Evolutionary conservation across 2,888 invertebrate genomes (phyloP).

Genomic region (Prosopocoilus inquinatus): DNA sequence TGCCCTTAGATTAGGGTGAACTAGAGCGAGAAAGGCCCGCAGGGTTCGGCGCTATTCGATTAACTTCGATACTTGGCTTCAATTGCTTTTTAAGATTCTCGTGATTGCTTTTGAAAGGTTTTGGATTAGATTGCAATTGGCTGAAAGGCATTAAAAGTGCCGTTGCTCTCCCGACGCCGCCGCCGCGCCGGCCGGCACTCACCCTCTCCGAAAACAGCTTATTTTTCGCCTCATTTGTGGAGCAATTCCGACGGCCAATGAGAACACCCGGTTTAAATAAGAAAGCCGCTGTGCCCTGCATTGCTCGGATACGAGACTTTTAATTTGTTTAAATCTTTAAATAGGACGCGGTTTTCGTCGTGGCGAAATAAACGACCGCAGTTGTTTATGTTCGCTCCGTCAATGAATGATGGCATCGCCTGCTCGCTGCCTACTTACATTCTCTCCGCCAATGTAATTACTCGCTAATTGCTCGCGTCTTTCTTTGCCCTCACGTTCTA

Average conservation of each 20-base stretch:
- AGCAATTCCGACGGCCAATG: slow-evolving; percentile 46
- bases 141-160: slow-evolving; percentile 50
- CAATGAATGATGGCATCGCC: slow-evolving; percentile 2
- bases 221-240: slow-evolving; percentile 52
- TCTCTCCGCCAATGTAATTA: slow-evolving; percentile 2
- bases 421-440: not conserved
- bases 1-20: slow-evolving; percentile 25
- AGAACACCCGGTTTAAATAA: slow-evolving; percentile 41
- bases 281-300: slow-evolving; percentile 30
- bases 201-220: slow-evolving; percentile 42
- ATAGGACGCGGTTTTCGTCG: slow-evolving; percentile 15
- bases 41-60: slow-evolving; percentile 44
- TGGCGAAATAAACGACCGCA: slow-evolving; percentile 3
- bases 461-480: not conserved
- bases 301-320: slow-evolving; percentile 30
- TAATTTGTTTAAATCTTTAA: slow-evolving; percentile 35
- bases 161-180: slow-evolving; percentile 34
- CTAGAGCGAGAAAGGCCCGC: slow-evolving; percentile 33
- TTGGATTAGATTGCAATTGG: slow-evolving; percentile 52
- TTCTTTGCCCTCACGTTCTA: not conserved
- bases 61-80: slow-evolving; percentile 50
- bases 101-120: slow-evolving; percentile 51
- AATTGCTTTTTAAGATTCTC: slow-evolving; percentile 51
- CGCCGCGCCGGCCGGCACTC: slow-evolving; percentile 28
- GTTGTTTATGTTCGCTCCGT: slow-evolving; percentile 5